Conservation (phyloP, 2,888 invertebrate species). For the Eulithis prunata region DNA sequence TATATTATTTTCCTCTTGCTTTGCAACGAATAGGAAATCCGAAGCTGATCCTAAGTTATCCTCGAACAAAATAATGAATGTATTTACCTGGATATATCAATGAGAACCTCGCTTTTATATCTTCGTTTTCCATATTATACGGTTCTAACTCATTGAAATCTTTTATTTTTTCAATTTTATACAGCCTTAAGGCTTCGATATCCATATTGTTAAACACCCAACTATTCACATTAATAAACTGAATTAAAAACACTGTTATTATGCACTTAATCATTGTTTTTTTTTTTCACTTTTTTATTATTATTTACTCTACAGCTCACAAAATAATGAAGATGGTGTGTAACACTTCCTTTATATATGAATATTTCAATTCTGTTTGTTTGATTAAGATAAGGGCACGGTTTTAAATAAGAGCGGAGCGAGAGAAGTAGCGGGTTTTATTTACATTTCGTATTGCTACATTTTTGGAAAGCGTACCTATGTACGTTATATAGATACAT, state of each 20-base stretch:
- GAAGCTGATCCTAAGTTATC: too few species aligned
- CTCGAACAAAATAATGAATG: too few species aligned
- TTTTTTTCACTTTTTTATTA: slow-evolving; percentile 3
- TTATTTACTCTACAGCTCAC: slow-evolving; percentile 22
- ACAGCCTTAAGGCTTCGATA: slow-evolving; percentile 4
- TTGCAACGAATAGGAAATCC: too few species aligned
- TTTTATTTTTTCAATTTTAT: slow-evolving; percentile 7
- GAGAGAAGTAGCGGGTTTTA: slow-evolving; percentile 1
- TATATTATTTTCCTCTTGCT: too few species aligned
- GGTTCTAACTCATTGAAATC: background rate
- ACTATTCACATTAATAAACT: slow-evolving; percentile 28
- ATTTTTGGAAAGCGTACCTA: too few species aligned
- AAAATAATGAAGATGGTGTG: slow-evolving; percentile 29
- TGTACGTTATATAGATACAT: too few species aligned
- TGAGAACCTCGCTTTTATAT: slow-evolving; percentile 41
- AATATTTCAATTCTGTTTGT: slow-evolving; percentile 38
- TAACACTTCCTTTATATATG: slow-evolving; percentile 43
- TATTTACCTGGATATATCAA: slow-evolving; percentile 63
- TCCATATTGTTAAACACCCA: slow-evolving; percentile 46
- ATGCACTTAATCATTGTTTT: slow-evolving; percentile 9
- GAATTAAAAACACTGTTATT: slow-evolving; percentile 15
- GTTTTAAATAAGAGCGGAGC: slow-evolving; percentile 22
- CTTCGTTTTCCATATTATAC: slow-evolving; percentile 14
- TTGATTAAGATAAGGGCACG: slow-evolving; percentile 35
- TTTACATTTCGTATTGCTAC: background rate